Evolutionary conservation across 2,888 invertebrate genomes (phyloP).

Genomic region (Phortica magna): DNA sequence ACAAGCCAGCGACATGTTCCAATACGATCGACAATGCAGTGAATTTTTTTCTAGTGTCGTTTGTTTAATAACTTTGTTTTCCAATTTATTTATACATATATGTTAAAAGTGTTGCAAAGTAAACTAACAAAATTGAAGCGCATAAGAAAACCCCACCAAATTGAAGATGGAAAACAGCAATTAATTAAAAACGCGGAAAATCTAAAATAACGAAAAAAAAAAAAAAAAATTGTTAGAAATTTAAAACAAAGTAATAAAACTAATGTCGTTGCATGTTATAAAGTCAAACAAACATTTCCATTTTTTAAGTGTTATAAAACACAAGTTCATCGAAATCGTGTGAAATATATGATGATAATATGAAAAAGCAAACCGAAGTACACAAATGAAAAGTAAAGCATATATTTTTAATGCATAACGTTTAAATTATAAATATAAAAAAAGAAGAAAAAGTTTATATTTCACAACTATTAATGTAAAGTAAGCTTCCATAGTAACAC

Average conservation of each 20-base stretch:
- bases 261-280: constrained; percentile 3
- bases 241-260: not conserved
- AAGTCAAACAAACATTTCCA: constrained; percentile 9
- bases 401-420: constrained; percentile 24
- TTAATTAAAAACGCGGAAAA: not conserved
- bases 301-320: constrained; percentile 13
- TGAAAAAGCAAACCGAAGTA: not conserved
- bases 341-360: not conserved
- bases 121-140: constrained; percentile 32
- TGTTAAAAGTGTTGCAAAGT: constrained; percentile 22
- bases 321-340: not conserved
- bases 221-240: constrained; percentile 37
- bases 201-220: not conserved
- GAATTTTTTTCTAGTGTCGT: constrained; percentile 56
- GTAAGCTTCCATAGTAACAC: constrained; percentile 18
- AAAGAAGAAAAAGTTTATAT: not conserved
- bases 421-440: not conserved
- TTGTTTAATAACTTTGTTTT: not conserved
- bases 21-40: constrained; percentile 32
- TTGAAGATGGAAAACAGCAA: constrained; percentile 42
- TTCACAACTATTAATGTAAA: constrained; percentile 18
- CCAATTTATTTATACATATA: constrained; percentile 48
- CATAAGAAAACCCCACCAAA: constrained; percentile 64
- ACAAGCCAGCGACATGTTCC: constrained; percentile 53
- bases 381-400: not conserved